A percentile compares a stretch with the other conserved stretches of the same genome.
phyloP scores from a whole-genome alignment of 1,140 invertebrate species.

The Drosophila athabasca region DNA sequence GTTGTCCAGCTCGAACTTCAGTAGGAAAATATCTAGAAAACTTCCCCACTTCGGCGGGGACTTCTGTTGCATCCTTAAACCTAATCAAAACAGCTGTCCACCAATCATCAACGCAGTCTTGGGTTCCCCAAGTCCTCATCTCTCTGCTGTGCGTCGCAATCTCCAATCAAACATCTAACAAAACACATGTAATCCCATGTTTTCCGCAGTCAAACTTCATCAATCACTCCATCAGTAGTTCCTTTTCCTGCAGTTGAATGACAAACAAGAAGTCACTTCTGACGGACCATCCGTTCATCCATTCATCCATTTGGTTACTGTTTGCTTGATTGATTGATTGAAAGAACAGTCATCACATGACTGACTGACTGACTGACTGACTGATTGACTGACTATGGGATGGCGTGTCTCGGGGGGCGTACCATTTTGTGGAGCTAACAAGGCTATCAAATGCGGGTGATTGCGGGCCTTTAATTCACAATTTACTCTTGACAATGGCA shows the following conservation, averaged over 20 bases:
- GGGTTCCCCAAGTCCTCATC: too few species aligned
- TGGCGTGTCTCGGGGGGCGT: slow-evolving; percentile 4
- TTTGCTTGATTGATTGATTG: slow-evolving; percentile 33
- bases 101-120: too few species aligned
- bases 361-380: slow-evolving; percentile 3
- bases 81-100: too few species aligned
- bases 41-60: too few species aligned
- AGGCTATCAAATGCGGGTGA: slow-evolving; percentile 13
- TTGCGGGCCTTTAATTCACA: slow-evolving; percentile 21
- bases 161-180: too few species aligned
- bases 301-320: slow-evolving; percentile 8
- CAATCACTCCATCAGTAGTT: slow-evolving; percentile 16
- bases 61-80: too few species aligned
- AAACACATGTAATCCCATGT: too few species aligned
- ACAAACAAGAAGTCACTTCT: slow-evolving; percentile 33
- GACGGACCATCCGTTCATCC: slow-evolving; percentile 11
- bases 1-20: too few species aligned
- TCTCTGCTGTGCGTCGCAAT: too few species aligned
- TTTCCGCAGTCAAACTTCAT: slow-evolving; percentile 20
- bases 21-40: too few species aligned
- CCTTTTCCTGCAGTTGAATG: slow-evolving; percentile 9
- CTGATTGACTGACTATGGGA: neutral
- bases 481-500: slow-evolving; percentile 67
- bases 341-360: slow-evolving; percentile 53
- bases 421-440: slow-evolving; percentile 5